These are phyloP conservation scores for Pseudopipra pipra DNA, from an alignment of 2,113 vertebrate genomes.

Conservation along the genomic window DNA sequence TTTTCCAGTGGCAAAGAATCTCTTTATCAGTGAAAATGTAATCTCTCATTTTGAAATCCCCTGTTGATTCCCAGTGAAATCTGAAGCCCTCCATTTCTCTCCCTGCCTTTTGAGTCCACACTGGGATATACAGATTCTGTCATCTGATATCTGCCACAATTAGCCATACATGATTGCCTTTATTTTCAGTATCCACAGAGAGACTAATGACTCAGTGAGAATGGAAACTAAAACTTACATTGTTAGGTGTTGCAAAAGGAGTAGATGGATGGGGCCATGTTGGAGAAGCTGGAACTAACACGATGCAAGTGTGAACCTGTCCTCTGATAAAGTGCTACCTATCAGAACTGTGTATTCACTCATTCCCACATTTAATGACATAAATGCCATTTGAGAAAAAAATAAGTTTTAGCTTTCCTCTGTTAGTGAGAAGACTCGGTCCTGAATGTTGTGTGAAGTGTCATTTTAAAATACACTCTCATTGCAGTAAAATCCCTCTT, in stretches of 20 bases:
- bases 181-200: background rate
- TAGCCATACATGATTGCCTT: background rate
- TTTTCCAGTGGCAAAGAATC: background rate
- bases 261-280: background rate
- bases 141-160: conserved; percentile 2
- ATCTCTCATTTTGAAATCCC: background rate
- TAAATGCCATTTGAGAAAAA: background rate
- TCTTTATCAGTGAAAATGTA: background rate
- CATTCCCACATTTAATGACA: background rate
- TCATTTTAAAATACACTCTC: background rate
- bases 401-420: background rate
- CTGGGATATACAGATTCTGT: background rate
- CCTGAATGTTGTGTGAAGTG: background rate
- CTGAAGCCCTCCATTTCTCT: background rate
- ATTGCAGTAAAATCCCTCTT: background rate
- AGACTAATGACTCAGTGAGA: background rate
- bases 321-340: background rate
- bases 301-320: background rate
- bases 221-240: background rate
- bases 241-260: background rate
- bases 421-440: background rate
- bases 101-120: background rate
- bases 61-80: background rate
- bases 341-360: background rate
- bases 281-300: background rate